phyloP scores from a whole-genome alignment of 2,888 invertebrate species.

The Eudemis profundana region DNA sequence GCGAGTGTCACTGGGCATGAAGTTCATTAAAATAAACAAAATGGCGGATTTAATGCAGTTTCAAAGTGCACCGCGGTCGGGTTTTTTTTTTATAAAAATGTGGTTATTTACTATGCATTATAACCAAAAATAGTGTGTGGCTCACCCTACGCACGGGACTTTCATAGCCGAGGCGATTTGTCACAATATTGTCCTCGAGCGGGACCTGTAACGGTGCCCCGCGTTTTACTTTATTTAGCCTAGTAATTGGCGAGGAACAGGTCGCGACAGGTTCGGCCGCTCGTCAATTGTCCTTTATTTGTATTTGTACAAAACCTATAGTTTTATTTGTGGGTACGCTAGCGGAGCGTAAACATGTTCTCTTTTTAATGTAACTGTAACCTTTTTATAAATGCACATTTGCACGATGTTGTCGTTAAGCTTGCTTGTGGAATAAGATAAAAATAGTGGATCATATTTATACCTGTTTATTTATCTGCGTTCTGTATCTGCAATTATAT shows the following conservation, averaged over 20 bases:
- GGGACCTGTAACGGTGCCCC: slow-evolving; percentile 68
- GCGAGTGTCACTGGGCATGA: too few relatives aligned
- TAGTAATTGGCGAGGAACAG: slow-evolving; percentile 58
- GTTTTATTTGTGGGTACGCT: slow-evolving; percentile 24
- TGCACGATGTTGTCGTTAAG: slow-evolving; percentile 34
- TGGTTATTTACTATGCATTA: background rate
- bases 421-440: slow-evolving; percentile 29
- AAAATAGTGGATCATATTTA: slow-evolving; percentile 29
- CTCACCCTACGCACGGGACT: slow-evolving; percentile 44
- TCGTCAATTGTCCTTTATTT: slow-evolving; percentile 51
- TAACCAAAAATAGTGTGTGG: slow-evolving; percentile 27
- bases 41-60: too few relatives aligned
- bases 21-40: too few relatives aligned
- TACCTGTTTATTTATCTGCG: slow-evolving; percentile 20
- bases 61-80: too few relatives aligned
- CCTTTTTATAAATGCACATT: slow-evolving; percentile 41
- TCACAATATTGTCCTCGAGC: slow-evolving; percentile 57
- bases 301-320: slow-evolving; percentile 42
- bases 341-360: slow-evolving; percentile 37
- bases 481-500: background rate
- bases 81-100: too few relatives aligned
- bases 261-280: slow-evolving; percentile 33
- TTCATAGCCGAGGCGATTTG: slow-evolving; percentile 58
- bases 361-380: slow-evolving; percentile 43
- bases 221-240: slow-evolving; percentile 62